phyloP scores from a whole-genome alignment of 2,797 vertebrate species.

The Dromococcyx pavoninus region DNA sequence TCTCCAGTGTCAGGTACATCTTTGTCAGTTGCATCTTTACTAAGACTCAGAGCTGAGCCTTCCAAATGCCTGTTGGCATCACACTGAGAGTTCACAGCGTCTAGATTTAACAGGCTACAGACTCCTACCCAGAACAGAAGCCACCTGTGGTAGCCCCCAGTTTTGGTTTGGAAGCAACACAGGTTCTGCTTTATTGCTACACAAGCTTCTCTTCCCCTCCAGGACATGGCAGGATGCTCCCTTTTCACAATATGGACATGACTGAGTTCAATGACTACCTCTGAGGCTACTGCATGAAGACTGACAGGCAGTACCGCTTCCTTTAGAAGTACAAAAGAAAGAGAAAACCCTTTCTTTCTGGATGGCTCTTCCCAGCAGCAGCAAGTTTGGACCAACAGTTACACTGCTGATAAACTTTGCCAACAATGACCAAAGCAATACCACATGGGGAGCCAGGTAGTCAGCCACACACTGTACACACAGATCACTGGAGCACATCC shows the following conservation, averaged over 20 bases:
- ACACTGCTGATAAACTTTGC: neutral
- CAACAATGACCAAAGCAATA: neutral
- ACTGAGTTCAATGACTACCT: neutral
- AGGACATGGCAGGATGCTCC: neutral
- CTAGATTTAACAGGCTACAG: neutral
- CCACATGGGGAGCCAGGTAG: neutral
- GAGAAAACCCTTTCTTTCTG: neutral
- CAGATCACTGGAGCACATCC: neutral
- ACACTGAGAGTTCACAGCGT: rapidly evolving
- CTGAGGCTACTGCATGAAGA: neutral
- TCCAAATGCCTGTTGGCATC: neutral
- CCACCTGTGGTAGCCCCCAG: rapidly evolving
- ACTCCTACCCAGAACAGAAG: neutral
- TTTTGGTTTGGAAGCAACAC: neutral
- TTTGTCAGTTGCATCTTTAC: neutral
- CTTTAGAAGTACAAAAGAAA: neutral
- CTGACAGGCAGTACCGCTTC: neutral
- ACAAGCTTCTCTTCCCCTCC: neutral
- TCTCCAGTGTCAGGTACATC: neutral
- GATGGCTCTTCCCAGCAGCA: neutral
- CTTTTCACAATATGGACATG: neutral
- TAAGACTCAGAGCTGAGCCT: neutral
- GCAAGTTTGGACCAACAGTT: neutral
- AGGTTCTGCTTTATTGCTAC: neutral
- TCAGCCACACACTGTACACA: neutral